Base-by-base conservation (phyloP, 1,140 invertebrate species). In the Conus ventricosus region DNA sequence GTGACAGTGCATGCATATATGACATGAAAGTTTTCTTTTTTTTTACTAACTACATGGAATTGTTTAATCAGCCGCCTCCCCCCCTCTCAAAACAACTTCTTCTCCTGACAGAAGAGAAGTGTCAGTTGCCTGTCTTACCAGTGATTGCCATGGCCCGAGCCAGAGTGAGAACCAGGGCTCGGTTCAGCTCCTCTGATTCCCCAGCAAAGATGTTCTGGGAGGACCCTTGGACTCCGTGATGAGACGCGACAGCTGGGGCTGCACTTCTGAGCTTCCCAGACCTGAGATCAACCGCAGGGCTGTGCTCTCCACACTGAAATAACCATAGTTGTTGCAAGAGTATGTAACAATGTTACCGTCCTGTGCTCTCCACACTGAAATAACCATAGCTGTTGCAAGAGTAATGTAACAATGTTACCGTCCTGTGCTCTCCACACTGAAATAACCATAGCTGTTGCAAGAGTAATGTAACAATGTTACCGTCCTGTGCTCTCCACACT, bases 171-270 rank as follows among this genome's bases (percentile, higher is more conserved):
- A 99, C 98, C 0, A 99, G 96, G 1, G 97, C 98, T 90, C 98
- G 95, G 94, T 99, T 99, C 0, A 99, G 95, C 95, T 99, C 99
- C 95, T 99, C 99, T 0, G 98, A 99, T 94, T 99, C 98, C 0
- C 97, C 97, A 0, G 98, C 99, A 0, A 99, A 97, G 5, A 99
- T 96, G 20, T 91, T 85, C 76, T 89, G 84, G 51, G 93, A 90
- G 60, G 92, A 90, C 0, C 97, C 94, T 99, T 99, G 1, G 97
- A 97, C 92, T 99, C 98, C 71, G 96, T 97, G 3, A 98, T 96
- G 91, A 98, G 97, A 51, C 98, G 96, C 0, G 98, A 98, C 87
- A 99, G 89, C 88, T 95, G 95, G 51, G 98, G 97, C 92, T 98
- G 98, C 0, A 99, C 98, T 94, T 99, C 98, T 0, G 97, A 97